Evolutionary conservation across 92 coral and sea anemone genomes (phyloP), one percentile per base, ranked within the genome.

Genomic region (Epizoanthus fatuus): DNA sequence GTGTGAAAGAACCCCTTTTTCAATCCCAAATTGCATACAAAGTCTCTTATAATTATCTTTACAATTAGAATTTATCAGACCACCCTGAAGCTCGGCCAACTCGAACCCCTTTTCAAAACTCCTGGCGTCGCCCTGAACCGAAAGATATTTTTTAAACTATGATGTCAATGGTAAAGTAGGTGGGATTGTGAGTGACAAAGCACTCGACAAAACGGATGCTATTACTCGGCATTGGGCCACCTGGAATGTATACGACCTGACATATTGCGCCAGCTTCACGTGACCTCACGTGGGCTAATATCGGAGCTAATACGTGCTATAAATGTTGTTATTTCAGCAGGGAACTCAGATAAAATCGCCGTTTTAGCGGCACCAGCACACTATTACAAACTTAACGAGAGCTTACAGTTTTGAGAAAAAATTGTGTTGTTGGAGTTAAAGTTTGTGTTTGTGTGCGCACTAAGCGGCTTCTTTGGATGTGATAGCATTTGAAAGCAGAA

Each of bases 241-340:
- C 69, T 77, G 82, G 82, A 77, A 77, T 77, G 82, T 59, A 53
- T 59, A 52, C 5, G 25, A 19, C 39, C 47, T 38, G 69, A 59
- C 44, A 68, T 25, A 71, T 9, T 19, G 58, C 20, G 11, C 53
- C 49, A 54, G 44, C 11, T 32, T 70, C 49, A 66, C 49, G 72
- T 66, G 72, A 22, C 11, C 11, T 70, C 49, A 66, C 49, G 72
- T 66, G 72, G 47, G 45, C 47, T 7, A 13, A 47, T 47, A 47
- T 47, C 47, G 15, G 10, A 5, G 56, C 82, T 77, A 40, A 44
- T 60, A 56, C 82, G 56, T 13, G 80, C 60, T 15, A 59, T 60
- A 60, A 40, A 38, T 77, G 71, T 44, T 77, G 54, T 77, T 77
- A 51, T 49, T 75, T 77, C 70, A 42, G 69, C 82, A 58, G 63